Percentiles rank a stretch among this genome's conserved stretches.
phyloP scores from a whole-genome alignment of 1,140 invertebrate species.

The Telenomus remus region DNA sequence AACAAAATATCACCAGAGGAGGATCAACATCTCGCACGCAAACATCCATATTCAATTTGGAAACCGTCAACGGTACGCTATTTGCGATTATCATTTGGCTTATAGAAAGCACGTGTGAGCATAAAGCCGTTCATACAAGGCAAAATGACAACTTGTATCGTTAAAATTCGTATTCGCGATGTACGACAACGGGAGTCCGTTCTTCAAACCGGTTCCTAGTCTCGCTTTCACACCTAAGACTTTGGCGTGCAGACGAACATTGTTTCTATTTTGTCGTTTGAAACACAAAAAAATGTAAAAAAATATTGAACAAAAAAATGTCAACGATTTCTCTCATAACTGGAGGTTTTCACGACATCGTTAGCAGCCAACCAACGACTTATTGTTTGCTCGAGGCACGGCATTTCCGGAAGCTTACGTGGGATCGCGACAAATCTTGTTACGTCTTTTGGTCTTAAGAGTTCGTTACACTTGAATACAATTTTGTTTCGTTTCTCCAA shows the following conservation, averaged over 20 bases:
- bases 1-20: constrained; percentile 10
- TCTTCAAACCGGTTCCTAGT: constrained; percentile 47
- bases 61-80: constrained; percentile 2
- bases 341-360: constrained; percentile 37
- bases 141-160: constrained; percentile 28
- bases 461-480: constrained; percentile 43
- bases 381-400: constrained; percentile 33
- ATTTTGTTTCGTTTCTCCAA: background rate
- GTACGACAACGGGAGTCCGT: constrained; percentile 16
- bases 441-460: constrained; percentile 40
- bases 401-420: constrained; percentile 49
- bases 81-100: constrained; percentile 20
- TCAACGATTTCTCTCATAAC: constrained; percentile 43
- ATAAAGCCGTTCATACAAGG: constrained; percentile 19
- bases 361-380: constrained; percentile 31
- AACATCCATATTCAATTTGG: constrained; percentile 28
- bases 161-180: constrained; percentile 45
- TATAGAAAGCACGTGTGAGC: constrained; percentile 26
- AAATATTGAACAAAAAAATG: background rate
- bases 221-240: constrained; percentile 41
- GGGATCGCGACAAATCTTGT: constrained; percentile 52
- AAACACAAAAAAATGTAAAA: constrained; percentile 10
- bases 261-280: constrained; percentile 23
- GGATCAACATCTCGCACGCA: constrained; percentile 17
- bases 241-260: constrained; percentile 5